Percentiles rank a stretch among this genome's conserved stretches.
Evolutionary conservation across 2,888 invertebrate species (phyloP).

Genomic region (Troglohyphantes excavatus): DNA sequence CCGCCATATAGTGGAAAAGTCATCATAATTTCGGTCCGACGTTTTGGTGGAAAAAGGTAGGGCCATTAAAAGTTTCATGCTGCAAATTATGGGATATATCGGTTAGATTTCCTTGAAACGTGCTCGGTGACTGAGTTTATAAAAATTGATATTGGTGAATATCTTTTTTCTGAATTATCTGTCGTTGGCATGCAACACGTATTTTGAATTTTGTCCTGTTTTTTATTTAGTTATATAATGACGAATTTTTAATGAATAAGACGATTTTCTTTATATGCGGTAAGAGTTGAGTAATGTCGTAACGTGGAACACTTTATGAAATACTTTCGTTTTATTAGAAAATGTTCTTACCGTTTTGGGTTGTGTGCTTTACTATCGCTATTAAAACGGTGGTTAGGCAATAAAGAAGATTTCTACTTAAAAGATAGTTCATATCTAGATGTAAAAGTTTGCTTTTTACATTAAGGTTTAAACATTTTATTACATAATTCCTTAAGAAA

Average conservation of each 20-base stretch:
- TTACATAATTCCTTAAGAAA: no score
- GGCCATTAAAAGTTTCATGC: conserved; percentile 40
- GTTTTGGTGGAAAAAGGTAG: not conserved
- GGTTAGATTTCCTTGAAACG: conserved; percentile 20
- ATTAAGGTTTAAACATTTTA: no score
- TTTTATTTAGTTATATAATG: not conserved
- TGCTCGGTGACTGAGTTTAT: not conserved
- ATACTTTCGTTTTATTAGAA: no score
- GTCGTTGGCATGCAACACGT: not conserved
- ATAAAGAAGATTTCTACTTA: no score
- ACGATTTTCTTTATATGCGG: not conserved
- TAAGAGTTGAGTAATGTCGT: no score
- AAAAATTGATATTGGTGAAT: not conserved
- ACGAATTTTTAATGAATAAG: not conserved
- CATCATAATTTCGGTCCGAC: conserved; percentile 31
- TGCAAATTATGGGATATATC: conserved; percentile 25
- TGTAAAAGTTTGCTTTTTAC: no score
- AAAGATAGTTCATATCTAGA: no score
- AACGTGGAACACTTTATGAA: no score
- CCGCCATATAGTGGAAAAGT: conserved; percentile 18
- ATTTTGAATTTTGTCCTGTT: not conserved
- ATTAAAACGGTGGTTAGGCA: no score
- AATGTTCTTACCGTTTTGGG: no score
- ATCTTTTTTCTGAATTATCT: not conserved
- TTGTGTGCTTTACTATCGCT: no score